Conservation (phyloP, 2,113 vertebrate species). For the Pseudopipra pipra region DNA sequence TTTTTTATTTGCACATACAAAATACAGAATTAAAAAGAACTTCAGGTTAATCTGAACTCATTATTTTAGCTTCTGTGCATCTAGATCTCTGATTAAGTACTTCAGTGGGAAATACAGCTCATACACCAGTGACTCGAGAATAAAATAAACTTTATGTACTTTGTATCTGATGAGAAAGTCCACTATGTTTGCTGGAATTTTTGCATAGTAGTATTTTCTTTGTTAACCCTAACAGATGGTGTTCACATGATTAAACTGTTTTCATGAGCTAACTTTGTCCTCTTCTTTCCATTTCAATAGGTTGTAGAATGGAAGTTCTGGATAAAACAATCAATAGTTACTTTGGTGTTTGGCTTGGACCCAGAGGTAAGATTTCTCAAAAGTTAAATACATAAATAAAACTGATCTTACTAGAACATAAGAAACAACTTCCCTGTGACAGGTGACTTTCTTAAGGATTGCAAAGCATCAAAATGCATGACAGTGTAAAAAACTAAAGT, state of each 20-base stretch:
- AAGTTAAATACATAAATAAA: background rate
- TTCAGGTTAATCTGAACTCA: background rate
- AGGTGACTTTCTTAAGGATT: background rate
- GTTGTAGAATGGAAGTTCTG: slow-evolving; percentile 87
- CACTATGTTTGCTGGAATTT: background rate
- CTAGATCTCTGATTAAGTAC: background rate
- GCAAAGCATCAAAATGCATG: background rate
- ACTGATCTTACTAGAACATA: background rate
- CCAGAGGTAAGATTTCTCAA: slow-evolving; percentile 83
- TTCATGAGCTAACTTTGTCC: background rate
- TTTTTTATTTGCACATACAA: background rate
- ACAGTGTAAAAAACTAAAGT: background rate
- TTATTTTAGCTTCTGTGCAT: background rate
- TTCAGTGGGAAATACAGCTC: background rate
- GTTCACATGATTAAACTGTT: background rate
- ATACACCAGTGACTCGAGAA: background rate
- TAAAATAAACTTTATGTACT: background rate
- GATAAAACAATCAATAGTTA: slow-evolving; percentile 88
- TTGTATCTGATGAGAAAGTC: background rate
- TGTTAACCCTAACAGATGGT: background rate
- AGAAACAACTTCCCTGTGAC: background rate
- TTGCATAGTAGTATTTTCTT: background rate
- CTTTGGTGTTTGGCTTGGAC: slow-evolving; percentile 89
- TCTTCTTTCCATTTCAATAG: slow-evolving; percentile 66
- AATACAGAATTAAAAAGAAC: background rate